phyloP scores from a whole-genome alignment of 2,888 invertebrate species.

The Stramonita haemastoma region DNA sequence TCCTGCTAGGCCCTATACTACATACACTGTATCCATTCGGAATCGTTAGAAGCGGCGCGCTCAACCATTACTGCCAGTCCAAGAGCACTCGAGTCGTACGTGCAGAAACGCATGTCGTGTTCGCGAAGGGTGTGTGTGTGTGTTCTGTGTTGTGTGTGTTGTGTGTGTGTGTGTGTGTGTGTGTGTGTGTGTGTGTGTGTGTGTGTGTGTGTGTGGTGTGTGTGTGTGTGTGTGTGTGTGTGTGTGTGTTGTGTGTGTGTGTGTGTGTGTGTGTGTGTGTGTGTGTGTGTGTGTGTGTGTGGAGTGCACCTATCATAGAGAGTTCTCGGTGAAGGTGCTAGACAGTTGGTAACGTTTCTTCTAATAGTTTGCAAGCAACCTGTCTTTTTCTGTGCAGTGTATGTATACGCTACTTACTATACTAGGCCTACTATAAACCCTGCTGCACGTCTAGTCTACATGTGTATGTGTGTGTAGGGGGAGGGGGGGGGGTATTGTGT shows the following conservation, averaged over 20 bases:
- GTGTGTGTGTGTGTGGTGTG: background rate
- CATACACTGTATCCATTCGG: background rate
- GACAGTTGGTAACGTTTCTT: background rate
- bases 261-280: background rate
- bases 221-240: background rate
- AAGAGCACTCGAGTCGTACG: background rate
- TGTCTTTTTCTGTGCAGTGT: too few species aligned
- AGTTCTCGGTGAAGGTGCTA: background rate
- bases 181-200: background rate
- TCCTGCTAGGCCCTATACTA: background rate
- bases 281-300: background rate
- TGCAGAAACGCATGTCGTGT: background rate
- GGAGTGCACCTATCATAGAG: background rate
- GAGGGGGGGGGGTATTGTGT: too few species aligned
- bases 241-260: background rate
- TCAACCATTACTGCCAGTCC: background rate
- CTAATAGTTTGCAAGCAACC: too few species aligned
- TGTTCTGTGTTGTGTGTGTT: background rate
- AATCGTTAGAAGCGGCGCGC: background rate
- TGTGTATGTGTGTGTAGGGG: too few species aligned
- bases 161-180: background rate
- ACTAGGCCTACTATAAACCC: too few species aligned
- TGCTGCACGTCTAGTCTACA: too few species aligned
- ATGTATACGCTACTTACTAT: too few species aligned
- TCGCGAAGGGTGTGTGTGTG: background rate